A percentile compares a stretch with the other conserved stretches of the same genome.
phyloP scores from a whole-genome alignment of 2,113 vertebrate species.

The Brachypodius melanocephalos region DNA sequence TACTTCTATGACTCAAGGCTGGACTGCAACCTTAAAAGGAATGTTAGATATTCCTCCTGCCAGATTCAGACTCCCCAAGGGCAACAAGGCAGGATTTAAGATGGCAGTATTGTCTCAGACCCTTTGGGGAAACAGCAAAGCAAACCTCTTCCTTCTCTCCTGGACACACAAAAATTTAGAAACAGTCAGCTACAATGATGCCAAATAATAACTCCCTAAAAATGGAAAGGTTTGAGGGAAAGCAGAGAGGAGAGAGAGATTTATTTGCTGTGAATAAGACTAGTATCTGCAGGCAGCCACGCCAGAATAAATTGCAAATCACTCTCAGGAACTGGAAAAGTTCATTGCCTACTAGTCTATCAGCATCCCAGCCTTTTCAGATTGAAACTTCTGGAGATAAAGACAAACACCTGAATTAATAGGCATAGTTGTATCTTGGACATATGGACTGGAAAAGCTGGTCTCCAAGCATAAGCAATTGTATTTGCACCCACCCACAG shows the following conservation, averaged over 20 bases:
- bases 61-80: neutral
- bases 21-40: neutral
- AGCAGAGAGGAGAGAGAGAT: accelerated
- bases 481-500: neutral
- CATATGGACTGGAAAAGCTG: neutral
- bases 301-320: neutral
- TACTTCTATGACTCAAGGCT: neutral
- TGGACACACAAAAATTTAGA: neutral
- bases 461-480: neutral
- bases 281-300: neutral
- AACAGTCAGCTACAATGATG: neutral
- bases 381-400: neutral
- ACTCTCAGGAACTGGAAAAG: neutral
- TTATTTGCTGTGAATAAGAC: neutral
- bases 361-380: neutral
- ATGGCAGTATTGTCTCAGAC: accelerated
- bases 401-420: neutral
- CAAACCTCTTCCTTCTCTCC: neutral
- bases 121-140: neutral
- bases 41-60: neutral
- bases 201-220: neutral
- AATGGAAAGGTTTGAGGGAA: neutral
- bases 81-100: neutral
- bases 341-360: neutral
- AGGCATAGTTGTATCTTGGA: neutral